Percentiles rank a stretch among this genome's conserved stretches.
Conservation (phyloP, 2,113 vertebrate species). For the Lanius collurio region DNA sequence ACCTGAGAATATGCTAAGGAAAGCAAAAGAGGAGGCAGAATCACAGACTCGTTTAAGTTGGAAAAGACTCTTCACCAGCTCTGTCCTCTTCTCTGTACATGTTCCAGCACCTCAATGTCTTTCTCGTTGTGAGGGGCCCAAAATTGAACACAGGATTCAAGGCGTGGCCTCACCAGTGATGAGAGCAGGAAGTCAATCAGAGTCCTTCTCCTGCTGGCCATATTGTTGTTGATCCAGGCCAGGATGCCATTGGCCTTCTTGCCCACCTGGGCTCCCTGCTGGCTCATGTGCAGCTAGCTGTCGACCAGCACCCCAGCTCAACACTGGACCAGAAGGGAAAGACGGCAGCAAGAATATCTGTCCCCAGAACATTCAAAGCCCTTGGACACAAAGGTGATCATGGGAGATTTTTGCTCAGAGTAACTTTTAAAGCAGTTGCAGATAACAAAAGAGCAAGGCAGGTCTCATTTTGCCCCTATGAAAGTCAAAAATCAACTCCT, state of each 20-base stretch:
- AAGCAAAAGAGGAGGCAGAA: background rate
- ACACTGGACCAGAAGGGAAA: background rate
- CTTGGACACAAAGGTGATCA: background rate
- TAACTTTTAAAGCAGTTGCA: background rate
- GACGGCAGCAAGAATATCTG: background rate
- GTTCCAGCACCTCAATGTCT: background rate
- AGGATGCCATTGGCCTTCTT: background rate
- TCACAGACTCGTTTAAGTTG: background rate
- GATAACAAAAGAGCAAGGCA: background rate
- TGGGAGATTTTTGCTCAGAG: background rate
- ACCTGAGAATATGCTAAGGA: background rate
- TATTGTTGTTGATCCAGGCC: background rate
- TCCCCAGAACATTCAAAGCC: background rate
- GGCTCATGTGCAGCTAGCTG: background rate
- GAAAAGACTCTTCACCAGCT: background rate
- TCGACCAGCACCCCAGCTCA: accelerated
- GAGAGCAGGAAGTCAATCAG: background rate
- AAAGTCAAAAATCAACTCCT: background rate
- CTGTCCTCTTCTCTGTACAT: background rate
- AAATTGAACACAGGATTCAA: background rate
- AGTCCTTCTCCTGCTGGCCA: background rate
- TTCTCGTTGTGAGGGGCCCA: background rate
- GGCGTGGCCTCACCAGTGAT: background rate
- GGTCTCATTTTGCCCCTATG: background rate
- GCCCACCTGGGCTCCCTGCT: background rate